Evolutionary conservation across 2,888 invertebrate species (phyloP).

Genomic region (Gryllus longicercus): DNA sequence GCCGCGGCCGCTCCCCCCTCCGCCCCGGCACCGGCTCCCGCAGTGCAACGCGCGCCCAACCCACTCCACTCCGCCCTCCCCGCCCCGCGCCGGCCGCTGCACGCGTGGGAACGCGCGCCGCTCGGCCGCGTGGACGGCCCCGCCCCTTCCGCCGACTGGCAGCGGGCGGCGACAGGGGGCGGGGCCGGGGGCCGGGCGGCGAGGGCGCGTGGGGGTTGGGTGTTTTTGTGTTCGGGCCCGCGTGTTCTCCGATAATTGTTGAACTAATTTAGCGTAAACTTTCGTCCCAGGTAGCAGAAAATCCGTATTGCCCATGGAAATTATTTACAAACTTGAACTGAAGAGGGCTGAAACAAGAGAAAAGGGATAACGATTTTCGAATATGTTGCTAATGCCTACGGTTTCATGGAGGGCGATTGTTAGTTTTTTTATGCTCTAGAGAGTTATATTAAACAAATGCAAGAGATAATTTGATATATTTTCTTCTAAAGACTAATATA

Average conservation of each 20-base stretch:
- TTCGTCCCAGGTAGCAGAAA: constrained; percentile 11
- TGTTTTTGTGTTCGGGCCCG: not conserved
- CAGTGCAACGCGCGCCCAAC: no score
- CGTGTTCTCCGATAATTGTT: constrained; percentile 17
- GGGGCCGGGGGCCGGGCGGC: not conserved
- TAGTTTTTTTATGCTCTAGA: no score
- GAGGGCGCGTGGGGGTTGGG: not conserved
- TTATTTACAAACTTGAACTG: not conserved
- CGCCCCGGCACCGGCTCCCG: not conserved
- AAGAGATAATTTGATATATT: no score
- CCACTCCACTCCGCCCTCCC: no score
- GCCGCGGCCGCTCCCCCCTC: not conserved
- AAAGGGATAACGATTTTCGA: not conserved
- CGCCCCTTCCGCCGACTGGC: not conserved
- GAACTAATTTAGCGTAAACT: constrained; percentile 3
- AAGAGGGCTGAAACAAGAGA: not conserved
- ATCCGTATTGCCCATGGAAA: not conserved
- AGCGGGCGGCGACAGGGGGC: not conserved
- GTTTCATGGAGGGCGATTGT: no score
- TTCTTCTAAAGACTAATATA: no score
- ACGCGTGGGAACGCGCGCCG: no score
- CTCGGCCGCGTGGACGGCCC: not conserved
- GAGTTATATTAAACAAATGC: no score
- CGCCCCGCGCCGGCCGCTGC: no score
- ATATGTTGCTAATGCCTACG: not conserved